Conservation (phyloP, 2,888 invertebrate genomes). For the Ametastegia equiseti region DNA sequence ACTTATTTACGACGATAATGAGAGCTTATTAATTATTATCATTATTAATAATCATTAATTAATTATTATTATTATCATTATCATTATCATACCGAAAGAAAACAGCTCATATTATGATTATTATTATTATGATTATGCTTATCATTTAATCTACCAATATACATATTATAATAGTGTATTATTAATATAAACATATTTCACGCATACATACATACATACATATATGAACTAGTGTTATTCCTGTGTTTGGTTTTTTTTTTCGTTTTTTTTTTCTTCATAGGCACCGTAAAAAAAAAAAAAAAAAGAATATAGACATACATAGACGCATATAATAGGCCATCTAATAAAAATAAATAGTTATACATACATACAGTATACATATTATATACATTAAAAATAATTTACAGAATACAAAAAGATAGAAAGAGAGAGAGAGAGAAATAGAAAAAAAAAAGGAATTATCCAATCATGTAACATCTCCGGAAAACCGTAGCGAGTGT, state of each 20-base stretch:
- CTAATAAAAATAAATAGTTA: too few species aligned
- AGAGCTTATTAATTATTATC: constrained; percentile 33
- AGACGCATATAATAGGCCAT: background rate
- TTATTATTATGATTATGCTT: too few species aligned
- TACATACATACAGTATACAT: too few species aligned
- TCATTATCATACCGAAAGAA: background rate
- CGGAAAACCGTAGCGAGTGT: background rate
- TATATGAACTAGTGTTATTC: constrained; percentile 1
- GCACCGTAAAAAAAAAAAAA: too few species aligned
- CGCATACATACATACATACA: background rate
- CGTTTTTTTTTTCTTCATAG: too few species aligned
- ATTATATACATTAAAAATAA: background rate
- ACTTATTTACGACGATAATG: background rate
- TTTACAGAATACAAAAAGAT: background rate
- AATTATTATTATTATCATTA: too few species aligned
- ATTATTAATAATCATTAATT: too few species aligned
- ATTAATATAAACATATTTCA: constrained; percentile 15
- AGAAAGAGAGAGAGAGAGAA: too few species aligned
- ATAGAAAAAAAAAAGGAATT: background rate
- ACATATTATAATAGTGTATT: constrained; percentile 27
- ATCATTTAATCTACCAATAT: constrained; percentile 33
- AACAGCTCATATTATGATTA: background rate
- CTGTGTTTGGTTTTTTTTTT: too few species aligned
- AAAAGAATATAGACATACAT: constrained; percentile 16
- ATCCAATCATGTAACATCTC: constrained; percentile 1